Base-by-base conservation (phyloP, 1,140 invertebrate species). In the Hermatobates lingyangjiaoensis region DNA sequence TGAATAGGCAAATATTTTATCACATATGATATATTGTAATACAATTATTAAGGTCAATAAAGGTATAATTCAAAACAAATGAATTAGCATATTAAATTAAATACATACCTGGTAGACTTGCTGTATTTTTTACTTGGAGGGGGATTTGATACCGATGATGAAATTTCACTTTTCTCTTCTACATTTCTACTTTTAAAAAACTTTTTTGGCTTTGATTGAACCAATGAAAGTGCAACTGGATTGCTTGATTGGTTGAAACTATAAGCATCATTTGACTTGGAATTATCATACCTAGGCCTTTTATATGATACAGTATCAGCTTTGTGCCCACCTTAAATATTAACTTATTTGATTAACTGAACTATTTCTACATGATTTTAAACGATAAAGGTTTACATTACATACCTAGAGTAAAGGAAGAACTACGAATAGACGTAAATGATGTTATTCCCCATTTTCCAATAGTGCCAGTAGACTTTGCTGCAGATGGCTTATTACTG, bases 361-460 rank as follows among this genome's bases (percentile, higher is more conserved):
- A 51, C 3, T 40, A 18, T 5, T 7, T 42, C 27, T 49, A 34
- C 3, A n/a, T 25, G 7, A 28, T 34, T 23, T 27, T 34, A 14
- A 34, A 49, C 18, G 28, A n/a, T 15, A 27, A 27, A n/a, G n/a
- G n/a, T 40, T 10, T 27, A 23, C 30, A 51, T 52, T 28, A 53
- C 54, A 55, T 52, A 60, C 59, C 58, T 27, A 59, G 44, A 39
- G 50, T 56, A 50, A 61, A 60, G 26, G 58, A 56, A 12, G 60
- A 50, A 61, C 81, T 87, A 59, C 88, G 72, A 51, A 88, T 82
- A 1, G 87, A 90, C 30, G 88, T 91, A 66, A 90, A 92, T 42
- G 86, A 88, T 56, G 87, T 90, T 64, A 88, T 86, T 57, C 88
- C 88, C 87, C 87, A 93, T 72, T 88, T 87, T 58, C 87, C 87